Percentiles rank a stretch among this genome's conserved stretches.
phyloP scores from a whole-genome alignment of 2,113 vertebrate species.

The Entelurus aequoreus region DNA sequence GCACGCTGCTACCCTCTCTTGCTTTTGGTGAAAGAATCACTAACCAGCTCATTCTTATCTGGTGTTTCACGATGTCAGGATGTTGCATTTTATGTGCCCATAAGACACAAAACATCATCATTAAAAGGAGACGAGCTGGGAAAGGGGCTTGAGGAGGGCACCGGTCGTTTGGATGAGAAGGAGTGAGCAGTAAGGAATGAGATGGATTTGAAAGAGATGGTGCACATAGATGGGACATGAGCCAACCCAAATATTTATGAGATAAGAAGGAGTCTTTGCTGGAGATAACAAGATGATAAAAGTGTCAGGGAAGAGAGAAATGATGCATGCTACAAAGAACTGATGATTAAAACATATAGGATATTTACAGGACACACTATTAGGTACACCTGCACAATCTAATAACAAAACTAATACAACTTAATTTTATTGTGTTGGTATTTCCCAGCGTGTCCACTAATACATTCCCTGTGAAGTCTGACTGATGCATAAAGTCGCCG shows the following conservation, averaged over 20 bases:
- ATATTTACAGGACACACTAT: not conserved
- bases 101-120: constrained; percentile 4
- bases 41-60: too few relatives aligned
- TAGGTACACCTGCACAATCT: not conserved
- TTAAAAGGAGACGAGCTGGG: constrained; percentile 19
- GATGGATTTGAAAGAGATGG: not conserved
- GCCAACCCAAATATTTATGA: constrained; percentile 61
- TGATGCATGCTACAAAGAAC: not conserved
- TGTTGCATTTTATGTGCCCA: too few relatives aligned
- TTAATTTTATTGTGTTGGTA: too few relatives aligned
- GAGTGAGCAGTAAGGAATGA: constrained; percentile 28
- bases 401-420: too few relatives aligned
- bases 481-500: too few relatives aligned
- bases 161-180: constrained; percentile 55
- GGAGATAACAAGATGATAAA: constrained; percentile 22
- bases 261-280: constrained; percentile 23
- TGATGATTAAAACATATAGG: not conserved
- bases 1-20: too few relatives aligned
- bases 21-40: too few relatives aligned
- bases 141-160: constrained; percentile 9
- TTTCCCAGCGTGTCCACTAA: too few relatives aligned
- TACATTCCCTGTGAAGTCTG: too few relatives aligned
- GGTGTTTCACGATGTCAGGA: too few relatives aligned
- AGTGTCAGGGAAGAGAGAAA: constrained; percentile 5
- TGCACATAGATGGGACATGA: constrained; percentile 21